Percentiles rank a stretch among this genome's conserved stretches.
These are phyloP conservation scores for Chirona hameri DNA, from an alignment of 2,888 invertebrate genomes.

Conservation along the genomic window DNA sequence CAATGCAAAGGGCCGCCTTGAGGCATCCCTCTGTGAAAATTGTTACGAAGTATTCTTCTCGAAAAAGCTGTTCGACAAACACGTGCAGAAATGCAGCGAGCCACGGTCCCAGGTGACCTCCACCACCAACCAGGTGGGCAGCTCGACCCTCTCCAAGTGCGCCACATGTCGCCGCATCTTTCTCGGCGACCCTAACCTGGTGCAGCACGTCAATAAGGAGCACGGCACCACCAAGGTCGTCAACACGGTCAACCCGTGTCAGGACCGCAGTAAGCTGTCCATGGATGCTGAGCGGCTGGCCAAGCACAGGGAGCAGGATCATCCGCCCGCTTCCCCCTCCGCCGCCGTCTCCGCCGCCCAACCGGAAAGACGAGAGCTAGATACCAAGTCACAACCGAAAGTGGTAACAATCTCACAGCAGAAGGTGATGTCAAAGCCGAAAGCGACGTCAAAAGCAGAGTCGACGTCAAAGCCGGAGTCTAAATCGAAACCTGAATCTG, in stretches of 20 bases:
- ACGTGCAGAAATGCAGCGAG: background rate
- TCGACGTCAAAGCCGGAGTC: background rate
- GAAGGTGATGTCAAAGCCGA: background rate
- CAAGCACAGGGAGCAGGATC: background rate
- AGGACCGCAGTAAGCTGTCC: background rate
- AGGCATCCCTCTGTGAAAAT: background rate
- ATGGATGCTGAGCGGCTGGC: background rate
- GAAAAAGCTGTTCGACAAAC: background rate
- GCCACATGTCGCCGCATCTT: background rate
- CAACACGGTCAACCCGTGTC: background rate
- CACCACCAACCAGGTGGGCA: too few species aligned
- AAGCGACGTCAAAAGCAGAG: background rate
- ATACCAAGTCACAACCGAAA: background rate
- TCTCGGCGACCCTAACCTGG: background rate
- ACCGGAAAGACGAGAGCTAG: background rate
- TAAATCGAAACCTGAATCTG: too few species aligned
- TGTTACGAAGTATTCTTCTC: constrained; percentile 1
- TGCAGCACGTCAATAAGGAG: background rate
- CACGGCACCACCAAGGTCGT: background rate
- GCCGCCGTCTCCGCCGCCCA: background rate
- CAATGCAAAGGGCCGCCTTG: background rate
- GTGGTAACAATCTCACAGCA: background rate
- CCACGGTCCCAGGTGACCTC: background rate
- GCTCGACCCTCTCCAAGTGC: background rate
- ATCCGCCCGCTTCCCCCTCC: background rate